Conservation (phyloP, 2,797 vertebrate species). For the Typhlichthys eigenmanni region DNA sequence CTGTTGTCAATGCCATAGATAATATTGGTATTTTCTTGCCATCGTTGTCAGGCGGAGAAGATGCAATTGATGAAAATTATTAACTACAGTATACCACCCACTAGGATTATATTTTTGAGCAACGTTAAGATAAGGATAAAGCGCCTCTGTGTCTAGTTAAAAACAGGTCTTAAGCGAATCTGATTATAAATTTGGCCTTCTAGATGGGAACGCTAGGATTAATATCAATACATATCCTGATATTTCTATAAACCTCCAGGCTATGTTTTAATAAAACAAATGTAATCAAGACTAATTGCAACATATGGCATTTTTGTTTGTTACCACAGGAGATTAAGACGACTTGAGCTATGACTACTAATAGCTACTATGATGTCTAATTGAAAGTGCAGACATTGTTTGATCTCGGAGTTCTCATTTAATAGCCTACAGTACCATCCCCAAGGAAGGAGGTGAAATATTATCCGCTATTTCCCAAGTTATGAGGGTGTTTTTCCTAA, state of each 20-base stretch:
- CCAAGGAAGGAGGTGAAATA: conserved; percentile 27
- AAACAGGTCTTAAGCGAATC: conserved; percentile 15
- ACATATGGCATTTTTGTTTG: conserved; percentile 26
- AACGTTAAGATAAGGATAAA: not conserved
- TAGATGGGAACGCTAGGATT: conserved; percentile 6
- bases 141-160: conserved; percentile 12
- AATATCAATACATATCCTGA: conserved; percentile 21
- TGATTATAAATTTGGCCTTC: conserved; percentile 36
- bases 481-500: conserved; percentile 10
- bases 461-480: conserved; percentile 36
- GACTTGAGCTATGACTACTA: conserved; percentile 23
- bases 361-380: conserved; percentile 42
- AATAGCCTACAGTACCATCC: conserved; percentile 20
- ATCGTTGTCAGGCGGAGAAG: too few relatives aligned
- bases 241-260: conserved; percentile 42
- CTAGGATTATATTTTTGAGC: not conserved
- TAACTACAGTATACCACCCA: not conserved
- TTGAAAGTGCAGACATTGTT: conserved; percentile 54
- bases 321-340: conserved; percentile 53
- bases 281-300: conserved; percentile 56
- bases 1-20: conserved; percentile 8
- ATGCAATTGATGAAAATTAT: too few relatives aligned
- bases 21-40: not conserved
- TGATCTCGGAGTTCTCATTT: conserved; percentile 59
- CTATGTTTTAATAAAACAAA: conserved; percentile 62